Evolutionary conservation across 2,113 vertebrate species (phyloP), one percentile per base, ranked within the genome.

Genomic region (Nothocercus julius): DNA sequence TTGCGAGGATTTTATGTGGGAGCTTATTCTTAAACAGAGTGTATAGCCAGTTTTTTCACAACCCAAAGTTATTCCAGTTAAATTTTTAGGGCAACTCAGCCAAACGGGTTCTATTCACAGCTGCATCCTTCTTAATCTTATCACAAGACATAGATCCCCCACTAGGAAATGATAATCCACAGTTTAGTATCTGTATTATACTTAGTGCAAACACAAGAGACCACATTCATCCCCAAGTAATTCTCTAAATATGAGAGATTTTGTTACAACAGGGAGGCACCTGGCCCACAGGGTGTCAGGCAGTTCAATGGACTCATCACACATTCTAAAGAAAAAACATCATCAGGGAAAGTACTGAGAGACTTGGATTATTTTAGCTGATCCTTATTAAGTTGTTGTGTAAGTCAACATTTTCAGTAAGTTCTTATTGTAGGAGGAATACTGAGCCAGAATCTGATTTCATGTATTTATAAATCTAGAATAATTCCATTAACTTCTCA

Each of bases 121-220:
- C 92, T 96, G 93, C 95, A 90, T 94, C 81, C 90, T 95, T 85
- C 95, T 92, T 95, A 96, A 96, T 96, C 92, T 94, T 95, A 82
- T 95, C 92, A 75, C 77, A 94, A 95, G 96, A 51, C 94, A 92
- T 84, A 62, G 81, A 94, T 96, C 83, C 94, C 93, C 93, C 93
- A 73, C 94, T 97, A 96, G 95, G 95, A 96, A 93, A 95, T 34
- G 80, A 79, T 96, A 97, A 96, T 96, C 93, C 94, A 92, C 93
- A 90, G 83, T 97, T 96, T 96, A 96, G 88, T 82, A 78, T 89
- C 94, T 95, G 92, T 73, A 93, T 94, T 96, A 93, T 93, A 69
- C 93, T 84, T 93, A 94, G 86, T 91, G 87, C 93, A 96, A 95
- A 94, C 94, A 92, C 92, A 95, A 67, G 93, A 95, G 95, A 94